These are phyloP conservation scores for Coenonympha arcania DNA, from an alignment of 2,888 invertebrate species.

Conservation along the genomic window DNA sequence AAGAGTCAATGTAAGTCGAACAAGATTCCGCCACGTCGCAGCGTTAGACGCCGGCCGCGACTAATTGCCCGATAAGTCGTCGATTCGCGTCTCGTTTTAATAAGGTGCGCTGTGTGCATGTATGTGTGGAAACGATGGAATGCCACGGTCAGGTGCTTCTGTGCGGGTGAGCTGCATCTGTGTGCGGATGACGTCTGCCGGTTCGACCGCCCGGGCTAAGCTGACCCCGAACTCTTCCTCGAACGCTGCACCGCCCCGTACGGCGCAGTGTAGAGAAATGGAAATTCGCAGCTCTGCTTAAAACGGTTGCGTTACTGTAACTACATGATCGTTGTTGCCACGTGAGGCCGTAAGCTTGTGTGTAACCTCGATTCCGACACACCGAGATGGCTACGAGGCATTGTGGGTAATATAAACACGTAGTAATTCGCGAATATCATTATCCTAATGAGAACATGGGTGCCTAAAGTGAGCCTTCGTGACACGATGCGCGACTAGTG, in stretches of 20 bases:
- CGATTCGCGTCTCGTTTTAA: slow-evolving; percentile 75
- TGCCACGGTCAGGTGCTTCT: slow-evolving; percentile 61
- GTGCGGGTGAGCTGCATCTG: slow-evolving; percentile 46
- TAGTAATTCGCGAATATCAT: slow-evolving; percentile 71
- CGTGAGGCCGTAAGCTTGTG: slow-evolving; percentile 62
- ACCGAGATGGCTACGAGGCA: slow-evolving; percentile 49
- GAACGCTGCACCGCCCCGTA: slow-evolving; percentile 28
- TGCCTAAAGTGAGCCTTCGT: slow-evolving; percentile 40
- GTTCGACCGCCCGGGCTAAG: slow-evolving; percentile 42
- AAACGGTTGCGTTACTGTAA: slow-evolving; percentile 47
- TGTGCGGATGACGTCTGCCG: slow-evolving; percentile 72
- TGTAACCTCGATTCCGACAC: slow-evolving; percentile 72
- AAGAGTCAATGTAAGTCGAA: slow-evolving; percentile 54
- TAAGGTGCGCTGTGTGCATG: slow-evolving; percentile 69
- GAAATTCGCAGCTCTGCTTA: slow-evolving; percentile 42
- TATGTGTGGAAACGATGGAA: slow-evolving; percentile 68
- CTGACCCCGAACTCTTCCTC: slow-evolving; percentile 45
- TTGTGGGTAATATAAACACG: slow-evolving; percentile 69
- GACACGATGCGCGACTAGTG: slow-evolving; percentile 44
- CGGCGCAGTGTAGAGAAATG: slow-evolving; percentile 45
- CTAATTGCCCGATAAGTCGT: slow-evolving; percentile 75
- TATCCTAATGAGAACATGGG: slow-evolving; percentile 63
- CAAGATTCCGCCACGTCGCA: slow-evolving; percentile 44
- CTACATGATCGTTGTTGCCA: slow-evolving; percentile 67
- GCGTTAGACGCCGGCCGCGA: slow-evolving; percentile 64